Base-by-base conservation (phyloP, 2,888 invertebrate species). In the Apocheima hispidaria region DNA sequence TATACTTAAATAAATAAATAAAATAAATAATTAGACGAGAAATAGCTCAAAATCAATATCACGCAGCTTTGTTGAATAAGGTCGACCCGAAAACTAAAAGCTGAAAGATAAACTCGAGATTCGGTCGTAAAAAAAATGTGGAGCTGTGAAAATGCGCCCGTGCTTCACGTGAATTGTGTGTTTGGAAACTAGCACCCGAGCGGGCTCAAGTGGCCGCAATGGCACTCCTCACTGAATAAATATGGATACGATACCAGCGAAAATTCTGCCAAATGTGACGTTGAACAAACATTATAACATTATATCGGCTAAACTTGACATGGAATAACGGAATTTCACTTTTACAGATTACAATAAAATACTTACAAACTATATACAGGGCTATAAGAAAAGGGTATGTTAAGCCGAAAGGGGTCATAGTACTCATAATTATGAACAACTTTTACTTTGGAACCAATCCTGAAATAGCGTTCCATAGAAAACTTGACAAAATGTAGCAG, bases 211-310 rank as follows among this genome's bases (percentile, higher is more conserved):
- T 75, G 72, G 75, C 69, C 72, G 70, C 65, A 63, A 64, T 70
- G 69, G 63, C 69, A 66, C 70, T 68, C 64, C 66, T 69, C 68
- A 56, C 72, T 75, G 70, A 75, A 79, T 79, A 79, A 81, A 79
- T 80, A 78, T 69, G 65, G 73, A 78, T 74, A 71, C 67, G 64
- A 68, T 66, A 72, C 44, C 61, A 65, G 51, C 64, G 60, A 71
- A 74, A 72, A 71, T 53, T 59, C 35, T 35, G 20, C 12, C 48
- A 38, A 23, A 46, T 48, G 30, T 33, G 20, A 48, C 30, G 33
- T 18, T 20, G 30, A 18, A 33, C 33, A 48, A 9, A 26, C 7
- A 26, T 26, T 26, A 2, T n/a, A n/a, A 66, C 60, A 66, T 65
- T 66, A 63, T 63, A 72, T 62, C 67, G 68, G 49, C 63, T 60